These are phyloP conservation scores for Zosterops japonicus DNA, from an alignment of 2,113 vertebrate genomes.

Conservation along the genomic window DNA sequence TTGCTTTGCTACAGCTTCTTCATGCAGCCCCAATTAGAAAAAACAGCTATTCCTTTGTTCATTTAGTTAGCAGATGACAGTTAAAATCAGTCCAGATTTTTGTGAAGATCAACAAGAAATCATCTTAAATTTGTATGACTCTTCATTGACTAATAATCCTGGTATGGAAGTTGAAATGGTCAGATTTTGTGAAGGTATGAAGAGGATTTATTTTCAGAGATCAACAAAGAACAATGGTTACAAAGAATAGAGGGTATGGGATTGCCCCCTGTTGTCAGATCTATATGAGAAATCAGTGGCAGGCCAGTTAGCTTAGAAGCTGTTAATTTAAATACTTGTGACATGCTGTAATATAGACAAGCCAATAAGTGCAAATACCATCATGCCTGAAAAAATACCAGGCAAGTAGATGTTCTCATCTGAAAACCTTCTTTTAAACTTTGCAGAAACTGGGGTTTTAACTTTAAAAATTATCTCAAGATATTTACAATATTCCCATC, in stretches of 20 bases:
- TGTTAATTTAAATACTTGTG: not conserved
- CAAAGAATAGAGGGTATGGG: not conserved
- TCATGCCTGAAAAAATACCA: not conserved
- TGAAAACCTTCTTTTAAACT: not conserved
- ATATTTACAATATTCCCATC: not conserved
- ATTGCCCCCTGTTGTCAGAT: not conserved
- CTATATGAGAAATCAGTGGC: not conserved
- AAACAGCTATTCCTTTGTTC: not conserved
- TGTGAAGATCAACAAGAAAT: not conserved
- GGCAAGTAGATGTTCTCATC: not conserved
- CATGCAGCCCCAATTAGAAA: not conserved
- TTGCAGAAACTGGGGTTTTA: not conserved
- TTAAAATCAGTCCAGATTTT: not conserved
- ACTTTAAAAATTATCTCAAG: not conserved
- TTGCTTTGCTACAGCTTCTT: not conserved
- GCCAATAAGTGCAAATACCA: not conserved
- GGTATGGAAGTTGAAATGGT: not conserved
- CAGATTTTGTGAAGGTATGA: not conserved
- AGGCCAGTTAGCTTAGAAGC: not conserved
- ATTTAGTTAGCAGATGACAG: not conserved
- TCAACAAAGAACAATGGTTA: not conserved
- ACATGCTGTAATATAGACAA: not conserved
- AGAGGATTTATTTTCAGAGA: not conserved
- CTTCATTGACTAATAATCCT: not conserved
- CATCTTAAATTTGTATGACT: not conserved